Evolutionary conservation across 2,113 vertebrate species (phyloP), one percentile per base, ranked within the genome.

Genomic region (Oceanites oceanicus): DNA sequence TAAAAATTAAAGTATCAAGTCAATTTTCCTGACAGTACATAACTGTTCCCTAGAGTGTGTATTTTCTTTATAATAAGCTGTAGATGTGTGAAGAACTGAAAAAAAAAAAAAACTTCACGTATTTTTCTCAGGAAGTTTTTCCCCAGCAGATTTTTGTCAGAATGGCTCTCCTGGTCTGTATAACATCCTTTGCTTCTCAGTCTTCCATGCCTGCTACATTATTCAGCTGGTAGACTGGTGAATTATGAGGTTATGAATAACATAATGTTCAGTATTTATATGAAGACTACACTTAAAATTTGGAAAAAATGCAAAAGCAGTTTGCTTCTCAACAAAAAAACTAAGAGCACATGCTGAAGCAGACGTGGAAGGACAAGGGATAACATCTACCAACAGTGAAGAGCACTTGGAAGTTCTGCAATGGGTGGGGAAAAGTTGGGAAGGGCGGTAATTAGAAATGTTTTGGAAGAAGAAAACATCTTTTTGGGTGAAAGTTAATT

Each of bases 381-480:
- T 95, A 38, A 95, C 45, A 90, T 80, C 52, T 72, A 91, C 55
- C 52, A 90, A 30, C 32, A 66, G 38, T 10, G 45, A 89, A 49
- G 16, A 93, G 45, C 36, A 58, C 66, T 87, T 96, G 71, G 73
- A 95, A 91, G 42, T 72, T 82, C 84, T 83, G 80, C 83, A 89
- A 1, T 34, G 95, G 92, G 92, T 95, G 89, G 86, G 32, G 62
- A 47, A 44, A 73, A 94, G 12, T 44, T 88, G 67, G 85, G 67
- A 88, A 88, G 88, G 52, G 45, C 6, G 0, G 77, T 47, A 94
- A 63, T 77, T 92, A 83, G 74, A 97, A 91, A 86, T 34, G 38
- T 94, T 95, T 91, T 97, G 89, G 89, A 97, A 92, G 68, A 94
- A 91, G 26, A 94, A 87, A 91, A 82, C n/a, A 79, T 62, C 61